These are phyloP conservation scores for Cacatua alba DNA, from an alignment of 2,113 vertebrate species.

Conservation along the genomic window DNA sequence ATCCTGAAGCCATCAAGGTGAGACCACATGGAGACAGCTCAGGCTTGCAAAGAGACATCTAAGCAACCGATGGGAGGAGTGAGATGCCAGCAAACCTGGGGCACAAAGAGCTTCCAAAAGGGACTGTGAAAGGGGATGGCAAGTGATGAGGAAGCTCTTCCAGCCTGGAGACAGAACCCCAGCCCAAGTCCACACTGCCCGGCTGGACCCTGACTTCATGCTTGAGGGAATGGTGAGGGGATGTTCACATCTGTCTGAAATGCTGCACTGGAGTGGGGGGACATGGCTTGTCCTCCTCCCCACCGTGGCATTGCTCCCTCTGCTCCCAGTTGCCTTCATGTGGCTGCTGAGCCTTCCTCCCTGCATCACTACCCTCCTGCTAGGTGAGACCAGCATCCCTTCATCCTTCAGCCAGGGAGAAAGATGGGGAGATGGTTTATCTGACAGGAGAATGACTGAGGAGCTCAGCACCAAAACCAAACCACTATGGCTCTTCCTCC, in stretches of 20 bases:
- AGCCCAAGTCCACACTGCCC: too few relatives aligned
- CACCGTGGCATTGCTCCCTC: not conserved
- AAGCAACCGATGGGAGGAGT: not conserved
- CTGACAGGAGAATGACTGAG: not conserved
- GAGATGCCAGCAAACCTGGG: not conserved
- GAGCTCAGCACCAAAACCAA: not conserved
- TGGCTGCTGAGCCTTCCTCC: not conserved
- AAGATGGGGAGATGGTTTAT: not conserved
- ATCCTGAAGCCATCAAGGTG: not conserved
- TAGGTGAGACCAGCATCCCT: not conserved
- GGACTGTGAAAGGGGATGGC: too few relatives aligned
- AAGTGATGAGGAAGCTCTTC: too few relatives aligned
- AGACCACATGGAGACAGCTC: not conserved
- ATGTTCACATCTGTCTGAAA: accelerated
- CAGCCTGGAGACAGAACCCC: too few relatives aligned
- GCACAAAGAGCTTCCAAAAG: not conserved
- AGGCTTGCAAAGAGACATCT: not conserved
- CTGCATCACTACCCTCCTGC: not conserved
- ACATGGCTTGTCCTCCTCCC: not conserved
- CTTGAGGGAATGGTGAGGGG: not conserved
- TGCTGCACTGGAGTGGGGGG: too few relatives aligned
- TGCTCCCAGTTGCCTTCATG: not conserved
- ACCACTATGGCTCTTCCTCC: not conserved
- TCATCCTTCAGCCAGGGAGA: not conserved
- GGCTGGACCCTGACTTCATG: not conserved